Evolutionary conservation across 2,888 invertebrate species (phyloP), one percentile per base, ranked within the genome.

Genomic region (Orthosia incerta): DNA sequence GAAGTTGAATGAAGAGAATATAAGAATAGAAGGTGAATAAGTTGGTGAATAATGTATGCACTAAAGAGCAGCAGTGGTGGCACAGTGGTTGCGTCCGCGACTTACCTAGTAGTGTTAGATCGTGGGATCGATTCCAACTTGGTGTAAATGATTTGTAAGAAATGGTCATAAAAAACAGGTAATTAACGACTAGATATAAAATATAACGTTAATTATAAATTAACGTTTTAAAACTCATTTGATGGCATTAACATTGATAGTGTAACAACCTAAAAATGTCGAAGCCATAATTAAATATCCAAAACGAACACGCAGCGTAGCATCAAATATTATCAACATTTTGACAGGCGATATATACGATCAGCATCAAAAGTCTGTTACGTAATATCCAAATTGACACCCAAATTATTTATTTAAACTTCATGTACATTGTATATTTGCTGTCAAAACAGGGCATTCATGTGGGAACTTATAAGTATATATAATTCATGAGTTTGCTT

Each of bases 321-420:
- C 15, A 55, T 23, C 53, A 55, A 53, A 15, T 55, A 4, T 55
- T 55, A 55, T 53, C 13, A 20, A 53, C 53, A 0, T 53, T 53
- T 53, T 20, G 53, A 20, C 20, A 53, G 53, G 53, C 53, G 20
- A 3, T 53, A 20, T 13, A 20, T 53, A 53, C 50, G 50, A 51
- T 51, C 50, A 51, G 18, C n/a, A 51, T n/a, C n/a, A 11, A 9
- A 18, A 50, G 50, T 18, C 16, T 48, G 48, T 15, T 48, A 5
- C 16, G 1, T 51, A n/a, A 51, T n/a, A n/a, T 51, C 9, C n/a
- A 51, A 51, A 51, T n/a, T 50, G 50, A 50, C 11, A 50, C n/a
- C 51, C 51, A 51, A 51, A n/a, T 51, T 51, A n/a, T n/a, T n/a
- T 51, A 51, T 51, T 51, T n/a, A 51, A n/a, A 51, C 11, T 51